phyloP scores from a whole-genome alignment of 2,888 invertebrate species.

The Caenorhabditis afra region DNA sequence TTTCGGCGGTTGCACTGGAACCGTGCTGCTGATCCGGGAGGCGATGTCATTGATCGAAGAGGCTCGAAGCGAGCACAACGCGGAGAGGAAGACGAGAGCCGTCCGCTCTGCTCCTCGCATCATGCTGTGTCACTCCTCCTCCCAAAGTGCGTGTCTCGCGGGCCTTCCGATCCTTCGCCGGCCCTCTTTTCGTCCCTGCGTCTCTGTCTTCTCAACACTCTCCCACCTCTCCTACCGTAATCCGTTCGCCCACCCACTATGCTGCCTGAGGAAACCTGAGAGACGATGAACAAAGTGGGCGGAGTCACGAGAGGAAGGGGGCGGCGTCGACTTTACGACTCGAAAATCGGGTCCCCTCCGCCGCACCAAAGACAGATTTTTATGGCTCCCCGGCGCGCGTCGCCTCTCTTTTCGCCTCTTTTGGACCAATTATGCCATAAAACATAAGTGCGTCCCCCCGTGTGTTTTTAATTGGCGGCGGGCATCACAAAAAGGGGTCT shows the following conservation, averaged over 20 bases:
- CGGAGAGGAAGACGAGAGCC: slow-evolving; percentile 26
- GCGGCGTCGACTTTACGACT: slow-evolving; percentile 40
- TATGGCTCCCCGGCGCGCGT: slow-evolving; percentile 37
- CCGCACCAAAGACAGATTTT: slow-evolving; percentile 25
- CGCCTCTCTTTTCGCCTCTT: slow-evolving; percentile 12
- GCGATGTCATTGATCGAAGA: slow-evolving; percentile 32
- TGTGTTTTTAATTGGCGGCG: slow-evolving; percentile 31
- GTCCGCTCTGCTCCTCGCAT: slow-evolving; percentile 41
- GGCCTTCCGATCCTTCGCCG: slow-evolving; percentile 13
- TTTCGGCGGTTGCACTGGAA: slow-evolving; percentile 44
- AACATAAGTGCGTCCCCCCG: slow-evolving; percentile 30
- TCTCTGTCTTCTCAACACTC: slow-evolving; percentile 42
- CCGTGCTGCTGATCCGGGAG: slow-evolving; percentile 1
- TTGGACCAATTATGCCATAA: slow-evolving; percentile 58
- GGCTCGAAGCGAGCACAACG: slow-evolving; percentile 14
- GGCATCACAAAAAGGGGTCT: slow-evolving; percentile 2
- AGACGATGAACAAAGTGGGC: slow-evolving; percentile 26
- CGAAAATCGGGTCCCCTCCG: slow-evolving; percentile 45
- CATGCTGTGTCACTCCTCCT: slow-evolving; percentile 48
- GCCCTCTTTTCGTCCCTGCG: slow-evolving; percentile 6
- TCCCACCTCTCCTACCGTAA: slow-evolving; percentile 38
- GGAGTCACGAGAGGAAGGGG: slow-evolving; percentile 16
- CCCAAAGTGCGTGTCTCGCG: slow-evolving; percentile 34
- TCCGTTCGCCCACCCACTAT: background rate
- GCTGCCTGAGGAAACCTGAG: slow-evolving; percentile 16